Evolutionary conservation across 2,797 vertebrate genomes (phyloP).

Genomic region (Sebastes minor): DNA sequence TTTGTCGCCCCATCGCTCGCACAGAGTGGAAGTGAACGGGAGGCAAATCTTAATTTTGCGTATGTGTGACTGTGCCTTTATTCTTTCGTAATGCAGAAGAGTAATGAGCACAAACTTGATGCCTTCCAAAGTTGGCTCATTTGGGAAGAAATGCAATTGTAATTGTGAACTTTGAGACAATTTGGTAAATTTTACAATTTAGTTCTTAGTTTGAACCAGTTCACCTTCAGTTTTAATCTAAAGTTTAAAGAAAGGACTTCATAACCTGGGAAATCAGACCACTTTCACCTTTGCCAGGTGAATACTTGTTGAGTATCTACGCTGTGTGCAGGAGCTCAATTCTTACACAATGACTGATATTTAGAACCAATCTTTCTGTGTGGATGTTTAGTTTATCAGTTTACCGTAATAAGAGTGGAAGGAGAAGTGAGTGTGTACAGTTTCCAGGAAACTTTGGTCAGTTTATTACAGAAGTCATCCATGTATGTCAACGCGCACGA

Average conservation of each 20-base stretch:
- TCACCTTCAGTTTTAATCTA: too few relatives aligned
- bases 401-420: background rate
- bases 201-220: too few relatives aligned
- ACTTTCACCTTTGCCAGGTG: background rate
- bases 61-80: too few relatives aligned
- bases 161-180: too few relatives aligned
- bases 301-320: background rate
- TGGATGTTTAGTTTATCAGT: background rate
- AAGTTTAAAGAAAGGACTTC: background rate
- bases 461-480: slow-evolving; percentile 7
- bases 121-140: too few relatives aligned
- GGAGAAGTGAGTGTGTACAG: background rate
- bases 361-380: background rate
- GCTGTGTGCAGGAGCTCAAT: background rate
- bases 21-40: too few relatives aligned
- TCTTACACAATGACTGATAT: background rate
- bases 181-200: too few relatives aligned
- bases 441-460: slow-evolving; percentile 32
- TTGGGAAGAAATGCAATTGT: too few relatives aligned
- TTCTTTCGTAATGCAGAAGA: too few relatives aligned
- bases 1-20: too few relatives aligned
- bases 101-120: too few relatives aligned
- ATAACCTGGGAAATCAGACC: background rate
- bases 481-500: slow-evolving; percentile 2
- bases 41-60: too few relatives aligned